Percentiles rank a stretch among this genome's conserved stretches.
Evolutionary conservation across 2,888 invertebrate genomes (phyloP).

Genomic region (Alloplasta piceator): DNA sequence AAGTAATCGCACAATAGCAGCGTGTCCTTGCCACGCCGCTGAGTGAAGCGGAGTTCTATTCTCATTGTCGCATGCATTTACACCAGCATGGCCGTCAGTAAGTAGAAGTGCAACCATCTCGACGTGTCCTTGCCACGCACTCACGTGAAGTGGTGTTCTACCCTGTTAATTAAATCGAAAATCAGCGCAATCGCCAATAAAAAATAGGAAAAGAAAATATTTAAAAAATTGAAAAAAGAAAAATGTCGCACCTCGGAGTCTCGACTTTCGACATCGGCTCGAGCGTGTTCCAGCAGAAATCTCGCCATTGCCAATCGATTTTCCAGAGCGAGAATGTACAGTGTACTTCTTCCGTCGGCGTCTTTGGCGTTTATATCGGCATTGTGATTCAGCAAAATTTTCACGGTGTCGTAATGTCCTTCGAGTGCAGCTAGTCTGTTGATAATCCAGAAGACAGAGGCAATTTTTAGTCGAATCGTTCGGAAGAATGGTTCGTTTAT

Average conservation of each 20-base stretch:
- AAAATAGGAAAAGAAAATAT: not conserved
- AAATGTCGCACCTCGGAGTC: slow-evolving; percentile 89
- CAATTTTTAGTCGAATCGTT: not conserved
- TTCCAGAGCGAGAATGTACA: slow-evolving; percentile 95
- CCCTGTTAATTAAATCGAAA: slow-evolving; percentile 84
- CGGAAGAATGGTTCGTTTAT: not conserved
- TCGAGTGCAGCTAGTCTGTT: slow-evolving; percentile 90
- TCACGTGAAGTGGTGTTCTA: slow-evolving; percentile 94
- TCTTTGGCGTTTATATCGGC: slow-evolving; percentile 95
- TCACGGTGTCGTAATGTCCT: slow-evolving; percentile 92
- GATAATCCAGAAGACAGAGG: not conserved
- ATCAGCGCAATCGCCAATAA: too few species aligned
- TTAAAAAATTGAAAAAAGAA: not conserved
- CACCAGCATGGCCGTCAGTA: slow-evolving; percentile 91
- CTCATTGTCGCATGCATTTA: slow-evolving; percentile 95
- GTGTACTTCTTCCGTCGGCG: slow-evolving; percentile 95
- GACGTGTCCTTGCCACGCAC: slow-evolving; percentile 96
- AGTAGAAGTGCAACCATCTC: slow-evolving; percentile 95
- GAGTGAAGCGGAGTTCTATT: slow-evolving; percentile 96
- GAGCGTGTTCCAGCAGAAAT: slow-evolving; percentile 90
- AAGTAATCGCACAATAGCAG: slow-evolving; percentile 91
- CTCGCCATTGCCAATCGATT: slow-evolving; percentile 93
- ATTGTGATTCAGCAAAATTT: slow-evolving; percentile 88
- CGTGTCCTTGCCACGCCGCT: slow-evolving; percentile 98
- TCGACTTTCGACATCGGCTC: slow-evolving; percentile 92